Base-by-base conservation (phyloP, 2,797 vertebrate species). In the Hybognathus amarus region DNA sequence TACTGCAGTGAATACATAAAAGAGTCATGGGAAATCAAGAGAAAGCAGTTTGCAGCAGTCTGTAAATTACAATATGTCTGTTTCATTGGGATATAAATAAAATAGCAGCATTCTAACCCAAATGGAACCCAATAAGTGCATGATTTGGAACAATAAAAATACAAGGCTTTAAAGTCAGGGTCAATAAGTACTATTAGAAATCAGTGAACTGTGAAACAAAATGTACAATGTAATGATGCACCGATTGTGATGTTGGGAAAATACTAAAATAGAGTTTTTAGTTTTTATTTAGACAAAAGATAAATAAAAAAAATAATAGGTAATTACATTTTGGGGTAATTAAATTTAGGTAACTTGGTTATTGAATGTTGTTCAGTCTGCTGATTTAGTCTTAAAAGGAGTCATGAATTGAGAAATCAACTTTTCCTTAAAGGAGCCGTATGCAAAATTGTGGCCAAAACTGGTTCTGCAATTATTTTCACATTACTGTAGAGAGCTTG, bases 1-100 rank as follows among this genome's bases (percentile, higher is more conserved):
- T n/a, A 67, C 50, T 2, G 10, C 30, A 11, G 40, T 63, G 54
- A 83, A 83, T 70, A 27, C n/a, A 71, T 71, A 38, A 83, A 63
- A 36, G 40, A 74, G 42, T 11, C 11, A 45, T 63, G 59, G 18
- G 45, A 67, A 73, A 45, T 71, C 24, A 13, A 71, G 27, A 40
- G 45, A 77, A 70, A 27, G 4, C 17, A 52, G 30, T 42, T 45
- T 47, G 24, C 10, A 38, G 71, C 33, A 54, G 38, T 69, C 18
- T 75, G 10, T 83, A 67, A 76, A 59, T 42, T 15, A 76, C 4
- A 63, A 56, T 40, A 24, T 20, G 66, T 33, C 15, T 59, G 24
- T 27, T 22, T 2, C 0, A 36, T 54, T 22, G 27, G 17, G 6
- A 52, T 47, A 6, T 74, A 33, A 20, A 18, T 73, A 33, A 5